Percentiles rank a stretch among this genome's conserved stretches.
These are phyloP conservation scores for Drosophila mettleri DNA, from an alignment of 2,888 invertebrate species.

Conservation along the genomic window DNA sequence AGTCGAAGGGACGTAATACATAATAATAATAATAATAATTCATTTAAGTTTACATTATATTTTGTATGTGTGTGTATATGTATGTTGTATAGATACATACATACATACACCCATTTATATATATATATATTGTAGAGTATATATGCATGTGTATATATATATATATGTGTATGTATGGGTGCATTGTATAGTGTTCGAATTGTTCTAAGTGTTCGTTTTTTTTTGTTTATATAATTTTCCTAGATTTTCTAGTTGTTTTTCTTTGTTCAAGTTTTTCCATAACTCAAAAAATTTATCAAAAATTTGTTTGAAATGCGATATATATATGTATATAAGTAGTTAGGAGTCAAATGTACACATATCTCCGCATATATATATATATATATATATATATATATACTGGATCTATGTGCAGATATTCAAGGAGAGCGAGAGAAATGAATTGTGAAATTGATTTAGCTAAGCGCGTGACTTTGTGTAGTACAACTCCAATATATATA, in stretches of 20 bases:
- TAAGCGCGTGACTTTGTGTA: slow-evolving; percentile 24
- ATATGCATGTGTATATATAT: slow-evolving; percentile 38
- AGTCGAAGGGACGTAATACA: slow-evolving; percentile 73
- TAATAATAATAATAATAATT: slow-evolving; percentile 51
- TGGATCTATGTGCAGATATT: too few relatives aligned
- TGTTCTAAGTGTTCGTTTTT: slow-evolving; percentile 69
- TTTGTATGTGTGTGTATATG: slow-evolving; percentile 9
- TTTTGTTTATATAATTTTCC: slow-evolving; percentile 30
- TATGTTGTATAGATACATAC: slow-evolving; percentile 11
- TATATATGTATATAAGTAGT: slow-evolving; percentile 53
- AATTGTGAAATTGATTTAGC: slow-evolving; percentile 34
- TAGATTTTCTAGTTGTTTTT: slow-evolving; percentile 68
- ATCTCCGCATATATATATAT: slow-evolving; percentile 25
- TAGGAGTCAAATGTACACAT: slow-evolving; percentile 51
- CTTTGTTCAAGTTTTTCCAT: slow-evolving; percentile 55
- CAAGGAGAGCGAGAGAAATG: slow-evolving; percentile 32
- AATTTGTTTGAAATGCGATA: slow-evolving; percentile 68
- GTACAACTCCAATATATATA: slow-evolving; percentile 32
- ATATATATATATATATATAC: slow-evolving; percentile 42
- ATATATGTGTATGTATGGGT: slow-evolving; percentile 50
- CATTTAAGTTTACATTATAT: slow-evolving; percentile 47
- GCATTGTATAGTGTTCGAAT: slow-evolving; percentile 63
- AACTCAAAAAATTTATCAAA: slow-evolving; percentile 78
- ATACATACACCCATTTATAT: slow-evolving; percentile 3
- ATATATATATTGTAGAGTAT: slow-evolving; percentile 50